Evolutionary conservation across 2,113 vertebrate species (phyloP).

Genomic region (Chaetura pelagica): DNA sequence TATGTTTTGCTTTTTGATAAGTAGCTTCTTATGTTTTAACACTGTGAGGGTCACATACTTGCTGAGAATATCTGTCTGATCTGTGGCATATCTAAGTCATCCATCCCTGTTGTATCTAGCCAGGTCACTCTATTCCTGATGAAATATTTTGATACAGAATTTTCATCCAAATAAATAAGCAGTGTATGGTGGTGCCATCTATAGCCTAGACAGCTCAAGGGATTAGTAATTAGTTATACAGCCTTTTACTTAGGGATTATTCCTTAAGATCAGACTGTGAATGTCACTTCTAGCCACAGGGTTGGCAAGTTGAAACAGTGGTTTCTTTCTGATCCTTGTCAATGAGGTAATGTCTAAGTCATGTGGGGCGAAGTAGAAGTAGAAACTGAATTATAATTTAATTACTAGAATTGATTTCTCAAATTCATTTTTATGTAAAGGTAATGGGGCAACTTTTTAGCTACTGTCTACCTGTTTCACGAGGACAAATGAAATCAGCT

Average conservation of each 20-base stretch:
- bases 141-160: conserved; percentile 45
- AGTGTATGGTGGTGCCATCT: conserved; percentile 37
- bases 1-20: conserved; percentile 26
- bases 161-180: conserved; percentile 48
- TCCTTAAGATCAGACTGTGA: conserved; percentile 32
- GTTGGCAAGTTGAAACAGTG: conserved; percentile 49
- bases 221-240: conserved; percentile 45
- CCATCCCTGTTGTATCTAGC: neutral
- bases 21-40: neutral
- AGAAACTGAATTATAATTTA: conserved; percentile 11
- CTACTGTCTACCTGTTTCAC: neutral
- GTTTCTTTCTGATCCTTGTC: conserved; percentile 51
- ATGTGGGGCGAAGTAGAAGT: conserved; percentile 2
- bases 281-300: conserved; percentile 53
- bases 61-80: conserved; percentile 22
- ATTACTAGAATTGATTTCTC: conserved; percentile 15
- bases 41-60: neutral
- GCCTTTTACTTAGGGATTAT: neutral
- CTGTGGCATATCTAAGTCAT: conserved; percentile 12
- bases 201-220: conserved; percentile 34
- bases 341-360: conserved; percentile 35
- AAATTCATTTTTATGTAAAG: neutral
- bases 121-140: conserved; percentile 21
- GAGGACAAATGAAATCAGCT: neutral
- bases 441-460: neutral